Percentiles rank a stretch among this genome's conserved stretches.
Conservation (phyloP, 2,113 vertebrate species). For the Mastomys natalensis region DNA sequence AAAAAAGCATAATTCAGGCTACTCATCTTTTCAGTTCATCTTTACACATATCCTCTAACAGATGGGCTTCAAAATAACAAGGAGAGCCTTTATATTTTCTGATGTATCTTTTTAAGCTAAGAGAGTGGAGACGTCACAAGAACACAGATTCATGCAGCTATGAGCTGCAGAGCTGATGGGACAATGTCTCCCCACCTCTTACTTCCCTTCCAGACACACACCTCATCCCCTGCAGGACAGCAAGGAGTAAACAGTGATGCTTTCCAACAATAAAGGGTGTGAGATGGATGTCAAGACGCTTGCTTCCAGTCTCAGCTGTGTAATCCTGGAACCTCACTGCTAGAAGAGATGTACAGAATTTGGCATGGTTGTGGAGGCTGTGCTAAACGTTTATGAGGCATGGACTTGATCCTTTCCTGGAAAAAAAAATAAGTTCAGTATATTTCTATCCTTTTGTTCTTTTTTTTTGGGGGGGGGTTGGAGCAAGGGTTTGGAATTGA, state of each 20-base stretch:
- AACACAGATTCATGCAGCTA: constrained; percentile 81
- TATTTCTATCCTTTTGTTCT: not conserved
- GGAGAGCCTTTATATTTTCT: constrained; percentile 71
- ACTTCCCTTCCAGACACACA: not conserved
- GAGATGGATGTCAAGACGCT: not conserved
- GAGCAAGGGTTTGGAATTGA: not conserved
- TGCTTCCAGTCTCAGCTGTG: not conserved
- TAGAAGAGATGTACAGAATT: not conserved
- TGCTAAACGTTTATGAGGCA: not conserved
- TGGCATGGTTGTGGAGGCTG: not conserved
- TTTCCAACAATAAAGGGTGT: constrained; percentile 51
- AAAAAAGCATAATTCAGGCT: constrained; percentile 78
- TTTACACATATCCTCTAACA: constrained; percentile 78
- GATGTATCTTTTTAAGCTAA: constrained; percentile 60
- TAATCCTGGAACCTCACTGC: not conserved
- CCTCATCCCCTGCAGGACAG: not conserved
- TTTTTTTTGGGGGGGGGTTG: not conserved
- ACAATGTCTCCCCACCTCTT: constrained; percentile 9
- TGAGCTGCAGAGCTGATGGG: constrained; percentile 74
- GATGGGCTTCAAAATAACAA: constrained; percentile 74
- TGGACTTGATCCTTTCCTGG: not conserved
- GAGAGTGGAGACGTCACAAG: constrained; percentile 80
- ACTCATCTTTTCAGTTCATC: constrained; percentile 74
- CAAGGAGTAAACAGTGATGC: constrained; percentile 56
- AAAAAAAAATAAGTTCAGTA: not conserved